Evolutionary conservation across 2,888 invertebrate genomes (phyloP).

Genomic region (Elysia crispata): DNA sequence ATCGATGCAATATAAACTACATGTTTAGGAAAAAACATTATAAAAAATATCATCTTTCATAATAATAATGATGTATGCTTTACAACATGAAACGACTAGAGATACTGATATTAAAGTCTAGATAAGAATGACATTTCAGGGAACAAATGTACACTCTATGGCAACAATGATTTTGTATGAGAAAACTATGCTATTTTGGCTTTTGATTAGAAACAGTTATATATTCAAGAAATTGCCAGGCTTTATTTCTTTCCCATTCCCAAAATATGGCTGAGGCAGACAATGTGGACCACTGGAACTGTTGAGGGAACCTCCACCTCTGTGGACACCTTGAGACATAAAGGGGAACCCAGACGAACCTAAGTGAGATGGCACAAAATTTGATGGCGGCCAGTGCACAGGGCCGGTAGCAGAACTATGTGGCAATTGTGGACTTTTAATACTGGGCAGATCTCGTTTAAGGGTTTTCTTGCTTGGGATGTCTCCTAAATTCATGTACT

Average conservation of each 20-base stretch:
- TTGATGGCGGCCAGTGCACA: slow-evolving; percentile 37
- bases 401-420: slow-evolving; percentile 1
- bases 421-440: slow-evolving; percentile 1
- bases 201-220: background rate
- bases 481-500: slow-evolving; percentile 44
- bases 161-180: background rate
- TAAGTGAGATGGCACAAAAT: slow-evolving; percentile 12
- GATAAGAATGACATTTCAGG: too few species aligned
- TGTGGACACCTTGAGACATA: slow-evolving; percentile 13
- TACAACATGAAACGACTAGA: too few species aligned
- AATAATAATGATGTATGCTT: too few species aligned
- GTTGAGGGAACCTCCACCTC: slow-evolving; percentile 9
- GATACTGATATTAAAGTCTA: too few species aligned
- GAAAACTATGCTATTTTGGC: too few species aligned
- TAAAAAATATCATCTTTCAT: too few species aligned
- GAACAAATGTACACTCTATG: background rate
- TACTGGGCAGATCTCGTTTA: background rate
- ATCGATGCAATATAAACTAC: too few species aligned
- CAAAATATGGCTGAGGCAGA: slow-evolving; percentile 13
- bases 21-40: too few species aligned
- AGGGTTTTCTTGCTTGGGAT: slow-evolving; percentile 28
- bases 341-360: slow-evolving; percentile 21
- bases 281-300: slow-evolving; percentile 32
- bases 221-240: slow-evolving; percentile 30
- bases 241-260: slow-evolving; percentile 35